Base-by-base conservation (phyloP, 35 echinoderm and acorn worm species). In the Ophioderma brevispina region DNA sequence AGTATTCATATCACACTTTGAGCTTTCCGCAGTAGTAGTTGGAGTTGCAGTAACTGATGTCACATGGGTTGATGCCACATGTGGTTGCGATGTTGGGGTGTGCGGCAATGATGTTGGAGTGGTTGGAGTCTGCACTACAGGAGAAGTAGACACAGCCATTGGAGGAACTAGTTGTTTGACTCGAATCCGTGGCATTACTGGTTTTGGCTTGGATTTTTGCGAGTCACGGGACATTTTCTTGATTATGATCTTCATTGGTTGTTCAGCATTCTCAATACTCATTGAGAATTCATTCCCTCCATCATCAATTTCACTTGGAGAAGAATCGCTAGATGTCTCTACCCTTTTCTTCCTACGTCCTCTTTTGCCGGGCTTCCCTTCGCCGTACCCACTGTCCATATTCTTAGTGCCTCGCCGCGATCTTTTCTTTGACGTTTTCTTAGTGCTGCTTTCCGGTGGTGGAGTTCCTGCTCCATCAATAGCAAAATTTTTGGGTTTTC, bases 211-310 rank as follows among this genome's bases (percentile, higher is more conserved):
- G 39, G 90, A 64, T 76, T 96, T 96, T 23, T 80, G 80, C 36
- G 92, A 81, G 36, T 86, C 86, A 18, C 75, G 81, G 25, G 63
- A 39, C 28, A 91, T 70, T 14, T 84, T 81, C 56, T 92, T 92
- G 33, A 96, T 85, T 36, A 87, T 96, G 91, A 96, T 96, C 78
- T 93, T 96, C 30, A 96, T 75, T 11, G 94, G 94, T 87, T 92
- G 56, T 85, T 92, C 91, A 32, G 28, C 55, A 39, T 78, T 84
- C 31, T 93, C 87, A 59, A 91, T 80, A 40, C 81, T 91, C 31
- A 82, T 42, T 34, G 75, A 77, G 40, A 76, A 84, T 15, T 91
- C 83, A 34, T 42, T 64, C 14, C 42, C 88, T 38, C 41, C 55
- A 78, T 91, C 90, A 50, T 91, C 81, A 32, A 70, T 40, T 41